Evolutionary conservation across 2,113 vertebrate species (phyloP), one percentile per base, ranked within the genome.

Genomic region (Barbus barbus): DNA sequence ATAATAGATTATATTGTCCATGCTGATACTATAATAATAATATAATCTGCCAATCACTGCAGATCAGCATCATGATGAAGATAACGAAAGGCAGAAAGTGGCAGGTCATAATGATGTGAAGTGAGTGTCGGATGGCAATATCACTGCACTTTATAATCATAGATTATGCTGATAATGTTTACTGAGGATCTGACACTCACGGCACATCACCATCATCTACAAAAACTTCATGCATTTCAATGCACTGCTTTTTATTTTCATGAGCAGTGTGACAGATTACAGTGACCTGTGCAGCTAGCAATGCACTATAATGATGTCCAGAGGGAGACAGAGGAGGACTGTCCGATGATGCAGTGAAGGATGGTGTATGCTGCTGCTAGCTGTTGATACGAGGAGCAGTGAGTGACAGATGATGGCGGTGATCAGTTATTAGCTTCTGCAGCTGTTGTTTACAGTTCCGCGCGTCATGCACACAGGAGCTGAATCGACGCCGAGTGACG

Each of bases 361-460:
- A 1, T 2, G 20, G n/a, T n/a, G n/a, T n/a, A n/a, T n/a, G n/a
- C n/a, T n/a, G n/a, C n/a, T n/a, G n/a, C n/a, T n/a, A n/a, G n/a
- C n/a, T n/a, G n/a, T n/a, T n/a, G n/a, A n/a, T n/a, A n/a, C n/a
- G n/a, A n/a, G n/a, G n/a, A n/a, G n/a, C n/a, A n/a, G n/a, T n/a
- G n/a, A n/a, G n/a, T n/a, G 7, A 16, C 13, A 26, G 11, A 65
- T 28, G 16, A 28, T 20, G 33, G 33, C 36, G 31, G 18, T 28
- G 53, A 38, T 20, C 36, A 9, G 24, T 9, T 56, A 22, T 8
- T 20, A 56, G 51, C 26, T 46, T n/a, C 44, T 69, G 79, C 61
- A 67, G 79, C 41, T 33, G 60, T 82, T 73, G 81, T 82, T 82
- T 82, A 82, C 69, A 73, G 31, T 72, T 3, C 48, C 20, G 51